A percentile compares a stretch with the other conserved stretches of the same genome.
phyloP scores from a whole-genome alignment of 2,797 vertebrate species.

The Pygocentrus nattereri region DNA sequence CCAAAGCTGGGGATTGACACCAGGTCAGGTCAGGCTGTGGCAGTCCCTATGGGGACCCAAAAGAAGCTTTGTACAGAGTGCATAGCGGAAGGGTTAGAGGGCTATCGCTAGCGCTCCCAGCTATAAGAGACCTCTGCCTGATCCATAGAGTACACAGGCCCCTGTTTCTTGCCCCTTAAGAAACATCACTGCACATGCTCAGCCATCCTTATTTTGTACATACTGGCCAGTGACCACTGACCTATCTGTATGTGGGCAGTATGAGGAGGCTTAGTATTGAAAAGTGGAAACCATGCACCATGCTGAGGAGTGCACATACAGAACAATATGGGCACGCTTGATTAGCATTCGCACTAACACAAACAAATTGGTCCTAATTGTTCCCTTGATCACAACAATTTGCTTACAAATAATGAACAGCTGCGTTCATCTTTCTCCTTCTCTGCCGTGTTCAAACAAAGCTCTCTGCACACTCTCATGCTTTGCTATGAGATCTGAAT shows the following conservation, averaged over 20 bases:
- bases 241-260: conserved; percentile 72
- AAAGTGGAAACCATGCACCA: conserved; percentile 25
- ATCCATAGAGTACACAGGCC: conserved; percentile 59
- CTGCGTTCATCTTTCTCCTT: background rate
- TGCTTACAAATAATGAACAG: conserved; percentile 2
- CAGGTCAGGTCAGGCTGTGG: conserved; percentile 76
- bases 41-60: conserved; percentile 69
- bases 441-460: background rate
- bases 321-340: background rate
- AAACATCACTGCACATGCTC: background rate
- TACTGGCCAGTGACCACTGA: conserved; percentile 66
- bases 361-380: background rate
- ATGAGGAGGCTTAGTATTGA: conserved; percentile 39
- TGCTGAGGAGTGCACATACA: background rate
- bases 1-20: conserved; percentile 70
- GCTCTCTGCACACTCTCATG: background rate
- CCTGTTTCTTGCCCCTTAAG: background rate
- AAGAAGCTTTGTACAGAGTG: conserved; percentile 76
- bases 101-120: conserved; percentile 59
- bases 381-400: background rate
- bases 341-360: background rate
- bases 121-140: conserved; percentile 73
- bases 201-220: conserved; percentile 48
- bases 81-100: conserved; percentile 66
- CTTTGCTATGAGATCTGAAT: background rate